These are phyloP conservation scores for Lepidocyrtoides sp. DNA, from an alignment of 2,888 invertebrate species.

Conservation along the genomic window DNA sequence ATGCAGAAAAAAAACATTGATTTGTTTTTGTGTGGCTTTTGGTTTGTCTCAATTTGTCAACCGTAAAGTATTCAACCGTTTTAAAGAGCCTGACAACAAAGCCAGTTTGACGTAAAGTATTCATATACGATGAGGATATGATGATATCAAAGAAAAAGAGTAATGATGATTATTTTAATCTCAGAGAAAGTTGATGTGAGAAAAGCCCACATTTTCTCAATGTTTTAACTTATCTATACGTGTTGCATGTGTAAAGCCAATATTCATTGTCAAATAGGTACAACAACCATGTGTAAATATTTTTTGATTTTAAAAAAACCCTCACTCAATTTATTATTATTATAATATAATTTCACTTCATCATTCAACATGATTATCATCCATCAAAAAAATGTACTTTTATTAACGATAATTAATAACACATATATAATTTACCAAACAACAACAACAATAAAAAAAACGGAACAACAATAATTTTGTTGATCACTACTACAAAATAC, in stretches of 20 bases:
- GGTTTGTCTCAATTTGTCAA: constrained; percentile 53
- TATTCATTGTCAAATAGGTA: constrained; percentile 3
- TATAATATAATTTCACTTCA: neutral
- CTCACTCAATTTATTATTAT: constrained; percentile 9
- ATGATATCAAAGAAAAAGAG: constrained; percentile 1
- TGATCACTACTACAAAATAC: neutral
- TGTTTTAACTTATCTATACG: constrained; percentile 5
- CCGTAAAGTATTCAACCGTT: constrained; percentile 49
- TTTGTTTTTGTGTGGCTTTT: neutral
- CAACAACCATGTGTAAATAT: constrained; percentile 36
- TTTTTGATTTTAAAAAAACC: constrained; percentile 29
- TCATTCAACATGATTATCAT: neutral
- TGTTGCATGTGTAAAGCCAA: constrained; percentile 23
- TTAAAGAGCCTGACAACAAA: constrained; percentile 34
- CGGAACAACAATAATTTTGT: constrained; percentile 7
- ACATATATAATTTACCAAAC: neutral
- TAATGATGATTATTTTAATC: constrained; percentile 31
- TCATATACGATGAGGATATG: neutral
- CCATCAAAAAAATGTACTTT: constrained; percentile 21
- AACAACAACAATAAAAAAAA: neutral
- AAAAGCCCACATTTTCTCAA: neutral
- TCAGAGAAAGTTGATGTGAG: constrained; percentile 17
- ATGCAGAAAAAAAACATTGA: neutral
- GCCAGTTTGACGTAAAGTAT: constrained; percentile 53
- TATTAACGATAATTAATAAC: neutral